A percentile compares a stretch with the other conserved stretches of the same genome.
phyloP scores from a whole-genome alignment of 1,140 invertebrate species.

The Melitaea cinxia region DNA sequence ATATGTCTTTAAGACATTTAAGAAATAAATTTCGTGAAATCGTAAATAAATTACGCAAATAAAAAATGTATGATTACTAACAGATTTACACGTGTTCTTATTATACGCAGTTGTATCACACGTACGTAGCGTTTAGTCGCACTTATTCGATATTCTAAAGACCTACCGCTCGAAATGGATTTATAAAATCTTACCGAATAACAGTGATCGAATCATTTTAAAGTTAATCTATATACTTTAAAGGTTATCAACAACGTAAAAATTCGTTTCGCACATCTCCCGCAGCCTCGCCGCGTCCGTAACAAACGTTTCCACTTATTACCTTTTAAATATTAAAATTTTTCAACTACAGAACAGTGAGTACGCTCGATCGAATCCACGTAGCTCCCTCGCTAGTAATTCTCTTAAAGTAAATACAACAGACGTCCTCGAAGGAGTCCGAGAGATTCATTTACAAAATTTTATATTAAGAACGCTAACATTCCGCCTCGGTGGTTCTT shows the following conservation, averaged over 20 bases:
- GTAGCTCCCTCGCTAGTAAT: not conserved
- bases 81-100: too few relatives aligned
- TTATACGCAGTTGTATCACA: too few relatives aligned
- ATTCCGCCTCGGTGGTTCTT: not conserved
- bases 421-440: not conserved
- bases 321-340: not conserved
- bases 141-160: not conserved
- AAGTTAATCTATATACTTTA: not conserved
- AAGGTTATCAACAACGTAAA: not conserved
- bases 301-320: not conserved
- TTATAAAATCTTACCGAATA: not conserved
- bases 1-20: too few relatives aligned
- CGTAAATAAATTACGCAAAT: too few relatives aligned
- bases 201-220: not conserved
- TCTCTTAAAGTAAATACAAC: not conserved
- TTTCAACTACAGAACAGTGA: constrained; percentile 1
- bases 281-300: not conserved
- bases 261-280: not conserved
- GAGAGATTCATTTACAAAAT: constrained; percentile 7
- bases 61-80: too few relatives aligned
- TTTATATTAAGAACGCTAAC: not conserved
- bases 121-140: not conserved
- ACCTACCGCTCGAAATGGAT: not conserved
- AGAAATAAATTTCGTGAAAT: too few relatives aligned
- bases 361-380: not conserved